Percentiles rank a stretch among this genome's conserved stretches.
Evolutionary conservation across 1,140 invertebrate species (phyloP).

Genomic region (Drosophila parvula): DNA sequence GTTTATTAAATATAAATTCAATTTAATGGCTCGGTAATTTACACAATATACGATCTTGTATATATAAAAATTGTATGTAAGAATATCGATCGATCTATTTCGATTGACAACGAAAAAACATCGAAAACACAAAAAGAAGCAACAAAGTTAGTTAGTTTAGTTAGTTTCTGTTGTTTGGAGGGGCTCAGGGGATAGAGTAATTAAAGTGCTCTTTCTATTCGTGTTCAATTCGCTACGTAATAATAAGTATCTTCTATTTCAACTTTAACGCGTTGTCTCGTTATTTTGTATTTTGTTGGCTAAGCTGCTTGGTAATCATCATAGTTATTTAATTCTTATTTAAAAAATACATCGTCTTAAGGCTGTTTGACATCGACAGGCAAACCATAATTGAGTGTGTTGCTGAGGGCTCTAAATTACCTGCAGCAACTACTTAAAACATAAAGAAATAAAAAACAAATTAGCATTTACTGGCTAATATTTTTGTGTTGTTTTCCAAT

Average conservation of each 20-base stretch:
- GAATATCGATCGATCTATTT: constrained; percentile 50
- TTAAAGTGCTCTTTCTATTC: constrained; percentile 41
- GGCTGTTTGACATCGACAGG: constrained; percentile 18
- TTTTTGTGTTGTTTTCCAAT: constrained; percentile 41
- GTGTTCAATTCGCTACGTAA: constrained; percentile 71
- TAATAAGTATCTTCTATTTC: constrained; percentile 71
- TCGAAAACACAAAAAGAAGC: constrained; percentile 58
- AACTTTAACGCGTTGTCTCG: constrained; percentile 72
- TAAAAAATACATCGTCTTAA: constrained; percentile 47
- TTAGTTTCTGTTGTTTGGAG: constrained; percentile 25
- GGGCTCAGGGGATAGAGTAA: constrained; percentile 25
- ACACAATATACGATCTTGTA: constrained; percentile 72
- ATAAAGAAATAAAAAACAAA: constrained; percentile 49
- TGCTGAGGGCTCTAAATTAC: neutral
- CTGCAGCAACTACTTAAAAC: constrained; percentile 17
- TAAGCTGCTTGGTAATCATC: constrained; percentile 74
- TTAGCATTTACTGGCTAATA: constrained; percentile 14
- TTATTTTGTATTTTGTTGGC: constrained; percentile 66
- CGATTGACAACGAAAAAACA: constrained; percentile 56
- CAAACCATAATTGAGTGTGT: constrained; percentile 17
- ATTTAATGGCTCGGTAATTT: constrained; percentile 84
- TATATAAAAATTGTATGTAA: constrained; percentile 68
- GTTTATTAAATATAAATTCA: constrained; percentile 81
- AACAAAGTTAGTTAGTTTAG: constrained; percentile 26
- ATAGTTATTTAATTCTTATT: constrained; percentile 52